These are phyloP conservation scores for Mormyrops attenuatus DNA, from an alignment of 2,797 vertebrate species.

Conservation along the genomic window DNA sequence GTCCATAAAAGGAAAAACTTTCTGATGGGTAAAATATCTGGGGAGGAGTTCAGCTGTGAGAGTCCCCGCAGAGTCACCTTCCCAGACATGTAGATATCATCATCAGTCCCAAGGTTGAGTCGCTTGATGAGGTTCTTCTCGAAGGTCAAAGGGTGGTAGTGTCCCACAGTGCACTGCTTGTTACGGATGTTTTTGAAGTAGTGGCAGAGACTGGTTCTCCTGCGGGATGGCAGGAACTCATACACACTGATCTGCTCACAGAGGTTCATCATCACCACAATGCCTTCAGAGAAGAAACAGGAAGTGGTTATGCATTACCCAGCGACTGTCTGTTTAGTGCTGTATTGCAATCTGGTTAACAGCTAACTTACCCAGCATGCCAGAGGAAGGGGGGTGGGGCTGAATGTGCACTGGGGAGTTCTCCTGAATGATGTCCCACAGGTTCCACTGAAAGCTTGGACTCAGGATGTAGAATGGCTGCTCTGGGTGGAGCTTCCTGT, in stretches of 20 bases:
- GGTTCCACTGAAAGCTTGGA: constrained; percentile 66
- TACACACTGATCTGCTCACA: constrained; percentile 66
- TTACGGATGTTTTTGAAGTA: constrained; percentile 62
- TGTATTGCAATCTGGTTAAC: not conserved
- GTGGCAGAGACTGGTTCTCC: constrained; percentile 65
- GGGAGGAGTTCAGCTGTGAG: constrained; percentile 7
- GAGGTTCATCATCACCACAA: constrained; percentile 66
- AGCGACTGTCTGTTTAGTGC: not conserved
- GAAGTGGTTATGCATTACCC: not conserved
- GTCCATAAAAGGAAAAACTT: not conserved
- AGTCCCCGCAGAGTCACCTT: constrained; percentile 62
- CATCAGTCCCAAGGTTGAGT: constrained; percentile 57
- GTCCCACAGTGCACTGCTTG: constrained; percentile 65
- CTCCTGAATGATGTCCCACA: constrained; percentile 70
- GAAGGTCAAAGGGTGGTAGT: constrained; percentile 67
- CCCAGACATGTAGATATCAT: constrained; percentile 54
- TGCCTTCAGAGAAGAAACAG: constrained; percentile 45
- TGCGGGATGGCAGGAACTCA: constrained; percentile 66
- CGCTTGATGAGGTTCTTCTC: constrained; percentile 71
- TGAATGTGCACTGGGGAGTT: constrained; percentile 64
- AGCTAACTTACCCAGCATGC: constrained; percentile 60
- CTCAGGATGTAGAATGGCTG: constrained; percentile 71
- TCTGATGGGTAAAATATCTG: not conserved
- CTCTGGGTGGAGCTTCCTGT: constrained; percentile 48
- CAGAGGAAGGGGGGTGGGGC: constrained; percentile 68